Conservation (phyloP, 1,140 invertebrate genomes). For the Ips typographus region DNA sequence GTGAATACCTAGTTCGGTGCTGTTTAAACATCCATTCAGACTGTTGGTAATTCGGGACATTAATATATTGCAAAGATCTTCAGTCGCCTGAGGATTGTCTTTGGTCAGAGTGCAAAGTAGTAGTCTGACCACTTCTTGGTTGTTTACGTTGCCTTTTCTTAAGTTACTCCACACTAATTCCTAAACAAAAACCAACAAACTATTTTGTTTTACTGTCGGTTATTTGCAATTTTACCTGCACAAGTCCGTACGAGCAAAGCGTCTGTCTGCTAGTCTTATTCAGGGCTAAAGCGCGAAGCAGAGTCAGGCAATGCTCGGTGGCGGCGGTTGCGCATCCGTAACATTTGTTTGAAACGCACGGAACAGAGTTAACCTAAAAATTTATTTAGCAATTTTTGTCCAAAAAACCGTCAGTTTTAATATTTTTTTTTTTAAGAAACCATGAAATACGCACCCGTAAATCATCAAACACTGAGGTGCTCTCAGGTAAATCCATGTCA, state of each 20-base stretch:
- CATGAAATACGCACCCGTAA: constrained; percentile 7
- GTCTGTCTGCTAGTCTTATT: constrained; percentile 75
- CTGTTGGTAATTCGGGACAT: constrained; percentile 79
- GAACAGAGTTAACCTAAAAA: constrained; percentile 19
- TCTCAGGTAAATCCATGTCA: constrained; percentile 50
- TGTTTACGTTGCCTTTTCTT: constrained; percentile 73
- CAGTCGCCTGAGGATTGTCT: constrained; percentile 85
- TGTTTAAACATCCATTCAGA: constrained; percentile 59
- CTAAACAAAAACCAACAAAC: not conserved
- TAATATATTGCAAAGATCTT: constrained; percentile 80
- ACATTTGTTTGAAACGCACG: constrained; percentile 54
- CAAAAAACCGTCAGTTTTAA: too few species aligned
- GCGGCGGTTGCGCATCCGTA: constrained; percentile 85
- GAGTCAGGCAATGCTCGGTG: constrained; percentile 90
- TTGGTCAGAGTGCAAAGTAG: constrained; percentile 87
- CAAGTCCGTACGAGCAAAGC: constrained; percentile 83
- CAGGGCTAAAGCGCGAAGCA: constrained; percentile 88
- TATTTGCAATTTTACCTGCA: constrained; percentile 64
- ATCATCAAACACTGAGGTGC: constrained; percentile 39
- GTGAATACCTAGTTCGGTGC: constrained; percentile 64
- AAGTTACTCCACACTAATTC: constrained; percentile 84
- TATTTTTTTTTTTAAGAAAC: not conserved
- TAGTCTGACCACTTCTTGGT: constrained; percentile 84
- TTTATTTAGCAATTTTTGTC: too few species aligned
- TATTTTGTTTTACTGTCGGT: not conserved